phyloP scores from a whole-genome alignment of 1,140 invertebrate species.

The Choristoneura fumiferana region DNA sequence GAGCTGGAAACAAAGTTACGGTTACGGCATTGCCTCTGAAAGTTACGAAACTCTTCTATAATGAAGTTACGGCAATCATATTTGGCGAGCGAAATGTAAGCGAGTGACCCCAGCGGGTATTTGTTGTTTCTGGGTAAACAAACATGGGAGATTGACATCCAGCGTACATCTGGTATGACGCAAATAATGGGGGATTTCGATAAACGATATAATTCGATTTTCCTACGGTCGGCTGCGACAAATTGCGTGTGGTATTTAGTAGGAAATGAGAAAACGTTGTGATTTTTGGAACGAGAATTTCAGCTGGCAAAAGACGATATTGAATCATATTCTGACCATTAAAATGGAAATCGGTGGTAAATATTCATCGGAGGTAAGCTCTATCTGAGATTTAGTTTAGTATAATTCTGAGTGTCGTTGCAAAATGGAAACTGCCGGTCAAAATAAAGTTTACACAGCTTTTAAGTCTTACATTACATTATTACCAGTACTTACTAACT shows the following conservation, averaged over 20 bases:
- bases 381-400: no score
- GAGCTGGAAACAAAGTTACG: conserved; percentile 24
- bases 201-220: conserved; percentile 76
- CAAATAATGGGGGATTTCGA: conserved; percentile 62
- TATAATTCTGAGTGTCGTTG: no score
- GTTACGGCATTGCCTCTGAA: conserved; percentile 29
- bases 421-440: no score
- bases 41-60: conserved; percentile 37
- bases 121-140: conserved; percentile 75
- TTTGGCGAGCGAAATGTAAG: conserved; percentile 51
- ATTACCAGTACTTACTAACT: no score
- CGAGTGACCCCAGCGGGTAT: conserved; percentile 63
- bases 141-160: conserved; percentile 69
- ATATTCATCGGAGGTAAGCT: no score
- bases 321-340: neutral
- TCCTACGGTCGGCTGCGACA: conserved; percentile 44
- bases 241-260: conserved; percentile 54
- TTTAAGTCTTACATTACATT: no score
- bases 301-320: neutral
- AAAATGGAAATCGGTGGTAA: no score
- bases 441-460: no score
- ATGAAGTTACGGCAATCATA: conserved; percentile 68
- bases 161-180: conserved; percentile 74
- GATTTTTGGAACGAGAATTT: conserved; percentile 19
- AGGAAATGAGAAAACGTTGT: conserved; percentile 32